A percentile compares a stretch with the other conserved stretches of the same genome.
Evolutionary conservation across 2,113 vertebrate genomes (phyloP).

Genomic region (Arizona elegans): DNA sequence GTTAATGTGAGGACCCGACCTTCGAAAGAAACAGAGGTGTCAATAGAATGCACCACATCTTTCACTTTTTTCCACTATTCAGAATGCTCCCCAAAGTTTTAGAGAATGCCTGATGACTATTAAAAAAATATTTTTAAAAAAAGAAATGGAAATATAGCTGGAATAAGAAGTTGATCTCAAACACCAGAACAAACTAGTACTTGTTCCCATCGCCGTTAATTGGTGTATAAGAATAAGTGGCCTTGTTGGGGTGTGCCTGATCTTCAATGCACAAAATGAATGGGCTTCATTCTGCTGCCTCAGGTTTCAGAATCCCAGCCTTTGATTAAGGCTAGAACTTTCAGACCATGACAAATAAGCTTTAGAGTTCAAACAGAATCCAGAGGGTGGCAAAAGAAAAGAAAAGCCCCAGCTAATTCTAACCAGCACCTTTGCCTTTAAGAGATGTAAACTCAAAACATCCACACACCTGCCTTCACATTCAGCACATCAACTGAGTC

Average conservation of each 20-base stretch:
- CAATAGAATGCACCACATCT: not conserved
- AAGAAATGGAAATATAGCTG: not conserved
- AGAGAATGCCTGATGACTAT: not conserved
- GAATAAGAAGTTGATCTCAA: slow-evolving; percentile 39
- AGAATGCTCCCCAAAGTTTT: slow-evolving; percentile 34
- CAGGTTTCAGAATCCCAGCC: slow-evolving; percentile 32
- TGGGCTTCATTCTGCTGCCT: slow-evolving; percentile 25
- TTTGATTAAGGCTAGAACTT: slow-evolving; percentile 19
- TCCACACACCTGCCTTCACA: slow-evolving; percentile 37
- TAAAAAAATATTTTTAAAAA: slow-evolving; percentile 32
- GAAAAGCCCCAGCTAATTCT: slow-evolving; percentile 28
- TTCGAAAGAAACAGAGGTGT: not conserved
- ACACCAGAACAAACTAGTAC: not conserved
- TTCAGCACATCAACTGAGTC: slow-evolving; percentile 23
- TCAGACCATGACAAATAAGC: slow-evolving; percentile 42
- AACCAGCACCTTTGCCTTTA: slow-evolving; percentile 14
- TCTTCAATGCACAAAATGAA: slow-evolving; percentile 22
- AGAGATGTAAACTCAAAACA: slow-evolving; percentile 32
- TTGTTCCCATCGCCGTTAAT: slow-evolving; percentile 44
- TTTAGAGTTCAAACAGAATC: slow-evolving; percentile 49
- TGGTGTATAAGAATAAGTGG: slow-evolving; percentile 42
- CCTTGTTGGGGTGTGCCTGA: slow-evolving; percentile 1
- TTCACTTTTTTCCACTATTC: slow-evolving; percentile 23
- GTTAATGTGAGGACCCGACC: not conserved
- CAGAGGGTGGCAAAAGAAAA: slow-evolving; percentile 46